Evolutionary conservation across 2,797 vertebrate genomes (phyloP).

Genomic region (Catharus ustulatus): DNA sequence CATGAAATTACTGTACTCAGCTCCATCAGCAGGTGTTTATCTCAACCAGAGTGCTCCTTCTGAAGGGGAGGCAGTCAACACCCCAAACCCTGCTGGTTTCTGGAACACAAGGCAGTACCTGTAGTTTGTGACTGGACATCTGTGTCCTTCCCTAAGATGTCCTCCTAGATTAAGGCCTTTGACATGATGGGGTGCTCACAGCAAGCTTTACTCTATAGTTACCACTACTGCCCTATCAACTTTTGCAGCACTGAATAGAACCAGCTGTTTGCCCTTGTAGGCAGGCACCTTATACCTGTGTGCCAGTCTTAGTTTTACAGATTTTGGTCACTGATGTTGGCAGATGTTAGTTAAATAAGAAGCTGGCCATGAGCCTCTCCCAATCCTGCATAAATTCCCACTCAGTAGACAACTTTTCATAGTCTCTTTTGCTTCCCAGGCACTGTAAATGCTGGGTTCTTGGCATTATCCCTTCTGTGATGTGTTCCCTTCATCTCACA

Average conservation of each 20-base stretch:
- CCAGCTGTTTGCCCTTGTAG: fast-evolving
- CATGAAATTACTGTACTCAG: too few species aligned
- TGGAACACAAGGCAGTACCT: neutral
- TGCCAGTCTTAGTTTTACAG: neutral
- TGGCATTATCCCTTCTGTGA: neutral
- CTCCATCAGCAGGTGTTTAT: neutral
- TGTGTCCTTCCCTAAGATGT: neutral
- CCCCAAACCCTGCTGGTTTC: neutral
- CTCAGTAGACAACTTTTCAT: neutral
- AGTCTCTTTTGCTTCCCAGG: neutral
- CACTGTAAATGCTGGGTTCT: neutral
- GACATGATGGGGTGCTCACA: neutral
- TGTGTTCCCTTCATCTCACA: neutral
- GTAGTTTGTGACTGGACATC: neutral
- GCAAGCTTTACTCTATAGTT: neutral
- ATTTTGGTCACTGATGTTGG: neutral
- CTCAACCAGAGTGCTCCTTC: neutral
- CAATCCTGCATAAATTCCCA: neutral
- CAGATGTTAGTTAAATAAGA: neutral
- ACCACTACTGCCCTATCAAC: neutral
- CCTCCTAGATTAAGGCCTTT: neutral
- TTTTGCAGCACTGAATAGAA: neutral
- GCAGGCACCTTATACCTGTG: neutral
- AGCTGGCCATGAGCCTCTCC: fast-evolving
- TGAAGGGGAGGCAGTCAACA: neutral